Evolutionary conservation across 1,140 invertebrate species (phyloP).

Genomic region (Sinella curviseta): DNA sequence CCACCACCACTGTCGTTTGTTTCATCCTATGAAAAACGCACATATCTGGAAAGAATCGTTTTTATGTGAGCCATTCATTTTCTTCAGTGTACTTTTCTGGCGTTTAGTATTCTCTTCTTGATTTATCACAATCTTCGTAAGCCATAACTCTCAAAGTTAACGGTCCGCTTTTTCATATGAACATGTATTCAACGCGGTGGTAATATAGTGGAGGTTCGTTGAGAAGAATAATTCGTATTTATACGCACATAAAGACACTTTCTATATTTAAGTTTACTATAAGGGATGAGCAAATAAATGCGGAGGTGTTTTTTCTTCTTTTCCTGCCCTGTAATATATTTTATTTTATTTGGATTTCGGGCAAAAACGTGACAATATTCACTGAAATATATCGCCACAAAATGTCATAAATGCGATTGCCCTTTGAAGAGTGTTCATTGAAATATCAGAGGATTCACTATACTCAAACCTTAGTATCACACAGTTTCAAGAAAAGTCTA

Average conservation of each 20-base stretch:
- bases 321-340: too few species aligned
- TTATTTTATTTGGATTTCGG: too few species aligned
- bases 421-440: background rate
- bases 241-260: too few species aligned
- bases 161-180: background rate
- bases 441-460: background rate
- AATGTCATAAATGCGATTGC: background rate
- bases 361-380: background rate
- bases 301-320: too few species aligned
- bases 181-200: background rate
- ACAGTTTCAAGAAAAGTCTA: background rate
- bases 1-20: background rate
- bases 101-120: constrained; percentile 18
- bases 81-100: constrained; percentile 9
- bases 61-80: constrained; percentile 22
- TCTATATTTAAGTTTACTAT: too few species aligned
- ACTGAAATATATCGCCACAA: background rate
- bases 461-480: background rate
- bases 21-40: background rate
- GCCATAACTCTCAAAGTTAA: constrained; percentile 23
- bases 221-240: too few species aligned
- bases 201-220: background rate
- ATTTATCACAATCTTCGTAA: constrained; percentile 5
- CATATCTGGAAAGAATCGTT: background rate
- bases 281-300: too few species aligned